Percentiles rank a stretch among this genome's conserved stretches.
Evolutionary conservation across 2,113 vertebrate species (phyloP).

Genomic region (Calonectris borealis): DNA sequence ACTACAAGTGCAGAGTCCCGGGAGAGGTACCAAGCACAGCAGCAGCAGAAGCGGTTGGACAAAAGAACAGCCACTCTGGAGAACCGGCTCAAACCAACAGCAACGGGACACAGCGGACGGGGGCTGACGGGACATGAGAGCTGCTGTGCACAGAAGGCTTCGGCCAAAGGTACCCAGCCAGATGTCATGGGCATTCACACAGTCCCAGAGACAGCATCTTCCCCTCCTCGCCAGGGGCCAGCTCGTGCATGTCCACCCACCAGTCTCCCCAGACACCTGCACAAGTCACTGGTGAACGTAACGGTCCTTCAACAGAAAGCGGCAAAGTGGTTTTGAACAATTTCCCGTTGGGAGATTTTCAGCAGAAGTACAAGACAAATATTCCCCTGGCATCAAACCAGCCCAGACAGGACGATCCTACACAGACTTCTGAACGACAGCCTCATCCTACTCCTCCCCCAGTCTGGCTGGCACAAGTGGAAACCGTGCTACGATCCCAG

Average conservation of each 20-base stretch:
- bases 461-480: background rate
- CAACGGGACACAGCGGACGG: fast-evolving
- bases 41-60: background rate
- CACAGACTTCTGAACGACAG: background rate
- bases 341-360: background rate
- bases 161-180: background rate
- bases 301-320: background rate
- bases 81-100: background rate
- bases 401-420: conserved; percentile 10
- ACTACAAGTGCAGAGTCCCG: background rate
- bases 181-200: background rate
- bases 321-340: background rate
- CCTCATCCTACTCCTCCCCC: background rate
- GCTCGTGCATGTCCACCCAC: background rate
- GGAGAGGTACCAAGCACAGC: background rate
- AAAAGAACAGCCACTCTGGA: background rate
- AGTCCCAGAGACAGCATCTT: background rate
- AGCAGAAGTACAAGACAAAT: background rate
- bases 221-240: background rate
- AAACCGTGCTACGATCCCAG: background rate
- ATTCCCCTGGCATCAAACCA: background rate
- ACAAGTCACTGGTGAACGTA: fast-evolving
- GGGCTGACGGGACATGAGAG: fast-evolving
- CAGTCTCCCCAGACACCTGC: background rate
- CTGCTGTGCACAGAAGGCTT: background rate